Conservation (phyloP, 2,113 vertebrate genomes). For the Oncorhynchus mykiss region DNA sequence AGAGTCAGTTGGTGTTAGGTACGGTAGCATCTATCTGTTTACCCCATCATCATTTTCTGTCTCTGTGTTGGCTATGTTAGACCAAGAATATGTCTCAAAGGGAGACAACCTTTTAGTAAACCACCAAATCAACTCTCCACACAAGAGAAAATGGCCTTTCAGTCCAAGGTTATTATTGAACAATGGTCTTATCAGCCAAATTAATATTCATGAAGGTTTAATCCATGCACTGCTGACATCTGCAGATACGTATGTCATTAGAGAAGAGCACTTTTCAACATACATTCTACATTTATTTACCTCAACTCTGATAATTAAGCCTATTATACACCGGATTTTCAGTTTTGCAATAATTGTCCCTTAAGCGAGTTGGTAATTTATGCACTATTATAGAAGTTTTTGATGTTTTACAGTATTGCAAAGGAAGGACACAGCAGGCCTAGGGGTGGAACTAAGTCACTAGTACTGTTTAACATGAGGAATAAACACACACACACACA, state of each 20-base stretch:
- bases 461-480: conserved; percentile 10
- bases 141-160: not conserved
- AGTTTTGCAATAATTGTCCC: conserved; percentile 27
- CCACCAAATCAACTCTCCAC: not conserved
- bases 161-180: not conserved
- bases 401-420: conserved; percentile 36
- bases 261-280: conserved; percentile 1
- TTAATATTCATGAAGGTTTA: not conserved
- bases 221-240: not conserved
- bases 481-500: conserved; percentile 7
- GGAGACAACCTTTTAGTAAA: not conserved
- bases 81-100: not conserved
- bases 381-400: conserved; percentile 31
- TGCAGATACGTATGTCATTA: not conserved
- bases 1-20: conserved; percentile 23
- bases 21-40: conserved; percentile 19
- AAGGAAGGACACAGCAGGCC: not conserved
- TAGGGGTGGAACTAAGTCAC: conserved; percentile 9
- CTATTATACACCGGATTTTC: conserved; percentile 8
- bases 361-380: conserved; percentile 16
- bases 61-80: not conserved
- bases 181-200: conserved; percentile 3
- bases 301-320: conserved; percentile 4
- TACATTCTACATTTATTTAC: not conserved
- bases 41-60: not conserved